Conservation (phyloP, 92 coral and sea anemone genomes). For the Porites cylindrica region DNA sequence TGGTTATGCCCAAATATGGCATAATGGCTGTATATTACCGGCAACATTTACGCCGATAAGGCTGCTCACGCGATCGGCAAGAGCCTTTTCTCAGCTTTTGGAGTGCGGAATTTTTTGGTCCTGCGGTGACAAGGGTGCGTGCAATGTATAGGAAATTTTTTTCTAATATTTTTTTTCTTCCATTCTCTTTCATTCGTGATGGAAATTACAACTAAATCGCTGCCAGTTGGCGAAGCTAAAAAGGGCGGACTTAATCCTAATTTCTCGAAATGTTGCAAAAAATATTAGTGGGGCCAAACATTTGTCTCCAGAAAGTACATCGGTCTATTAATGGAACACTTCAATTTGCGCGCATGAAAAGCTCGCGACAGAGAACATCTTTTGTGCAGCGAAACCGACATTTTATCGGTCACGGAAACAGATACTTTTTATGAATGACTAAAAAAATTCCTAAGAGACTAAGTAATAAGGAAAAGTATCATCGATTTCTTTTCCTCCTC, state of each 20-base stretch:
- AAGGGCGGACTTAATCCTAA: slow-evolving; percentile 10
- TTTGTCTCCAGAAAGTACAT: slow-evolving; percentile 11
- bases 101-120: slow-evolving; percentile 1
- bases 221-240: neutral
- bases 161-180: neutral
- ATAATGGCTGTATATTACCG: slow-evolving; percentile 5
- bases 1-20: neutral
- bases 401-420: slow-evolving; percentile 1
- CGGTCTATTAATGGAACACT: neutral
- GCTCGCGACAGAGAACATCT: neutral
- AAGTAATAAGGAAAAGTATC: neutral
- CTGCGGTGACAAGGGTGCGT: neutral
- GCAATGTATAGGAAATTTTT: neutral
- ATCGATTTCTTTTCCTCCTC: neutral
- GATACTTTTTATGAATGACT: neutral
- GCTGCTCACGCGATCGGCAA: slow-evolving; percentile 14
- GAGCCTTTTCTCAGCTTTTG: neutral
- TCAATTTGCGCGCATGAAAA: neutral
- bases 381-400: neutral
- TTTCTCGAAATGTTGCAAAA: neutral
- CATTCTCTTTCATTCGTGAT: neutral
- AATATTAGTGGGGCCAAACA: neutral
- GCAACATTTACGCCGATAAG: neutral
- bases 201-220: neutral
- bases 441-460: neutral